Percentiles rank a stretch among this genome's conserved stretches.
Evolutionary conservation across 1,140 invertebrate genomes (phyloP).

Genomic region (Daktulosphaira vitifoliae): DNA sequence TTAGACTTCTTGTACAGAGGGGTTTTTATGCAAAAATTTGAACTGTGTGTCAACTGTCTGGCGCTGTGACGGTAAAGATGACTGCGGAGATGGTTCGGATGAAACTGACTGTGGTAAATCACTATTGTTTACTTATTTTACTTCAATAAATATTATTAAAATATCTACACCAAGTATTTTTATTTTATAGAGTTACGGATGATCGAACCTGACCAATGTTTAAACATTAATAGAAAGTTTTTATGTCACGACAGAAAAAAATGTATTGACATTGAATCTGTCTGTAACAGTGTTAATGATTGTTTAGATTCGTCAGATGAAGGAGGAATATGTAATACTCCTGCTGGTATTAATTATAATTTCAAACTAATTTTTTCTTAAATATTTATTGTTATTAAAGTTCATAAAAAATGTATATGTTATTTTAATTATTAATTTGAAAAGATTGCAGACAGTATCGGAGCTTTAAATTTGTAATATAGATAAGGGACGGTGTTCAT

Average conservation of each 20-base stretch:
- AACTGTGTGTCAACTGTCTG: conserved; percentile 54
- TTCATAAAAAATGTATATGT: no score
- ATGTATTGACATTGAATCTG: conserved; percentile 54
- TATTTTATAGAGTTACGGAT: conserved; percentile 41
- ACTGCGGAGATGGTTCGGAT: conserved; percentile 58
- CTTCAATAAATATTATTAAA: conserved; percentile 28
- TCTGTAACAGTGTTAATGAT: conserved; percentile 66
- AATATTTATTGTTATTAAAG: no score
- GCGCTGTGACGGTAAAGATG: conserved; percentile 55
- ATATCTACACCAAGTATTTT: no score
- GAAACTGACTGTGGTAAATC: conserved; percentile 56
- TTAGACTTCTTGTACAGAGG: neutral
- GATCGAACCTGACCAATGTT: conserved; percentile 45
- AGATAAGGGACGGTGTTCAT: no score
- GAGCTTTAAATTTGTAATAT: no score
- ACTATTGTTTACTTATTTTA: no score
- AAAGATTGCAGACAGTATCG: no score
- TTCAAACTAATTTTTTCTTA: no score
- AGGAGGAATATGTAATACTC: conserved; percentile 47
- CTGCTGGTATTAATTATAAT: conserved; percentile 5
- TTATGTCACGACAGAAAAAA: conserved; percentile 50
- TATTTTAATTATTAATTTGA: no score
- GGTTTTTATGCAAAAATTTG: conserved; percentile 41
- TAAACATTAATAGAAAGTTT: conserved; percentile 45
- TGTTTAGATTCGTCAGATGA: conserved; percentile 75